These are phyloP conservation scores for Aphidoletes aphidimyza DNA, from an alignment of 2,888 invertebrate species.

Conservation along the genomic window DNA sequence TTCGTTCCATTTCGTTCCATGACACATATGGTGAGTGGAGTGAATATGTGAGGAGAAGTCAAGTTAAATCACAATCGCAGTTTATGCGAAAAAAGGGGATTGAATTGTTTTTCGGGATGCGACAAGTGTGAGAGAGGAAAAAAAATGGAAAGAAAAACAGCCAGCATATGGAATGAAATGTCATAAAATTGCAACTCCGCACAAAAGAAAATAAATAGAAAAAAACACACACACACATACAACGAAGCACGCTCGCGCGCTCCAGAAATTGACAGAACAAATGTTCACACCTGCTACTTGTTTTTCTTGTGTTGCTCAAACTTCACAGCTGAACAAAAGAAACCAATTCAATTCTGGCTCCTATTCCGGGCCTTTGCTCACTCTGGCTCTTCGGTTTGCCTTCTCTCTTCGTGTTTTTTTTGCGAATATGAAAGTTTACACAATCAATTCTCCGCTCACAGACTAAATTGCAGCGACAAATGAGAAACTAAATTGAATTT, in stretches of 20 bases:
- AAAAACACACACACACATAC: too few species aligned
- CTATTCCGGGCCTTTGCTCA: too few species aligned
- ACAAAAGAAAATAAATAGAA: not conserved
- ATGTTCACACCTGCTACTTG: conserved; percentile 40
- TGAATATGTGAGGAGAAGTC: not conserved
- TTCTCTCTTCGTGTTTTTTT: not conserved
- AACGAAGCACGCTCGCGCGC: too few species aligned
- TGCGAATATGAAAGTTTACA: conserved; percentile 31
- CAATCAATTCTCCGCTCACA: not conserved
- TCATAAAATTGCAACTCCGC: conserved; percentile 28
- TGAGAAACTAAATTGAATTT: conserved; percentile 46
- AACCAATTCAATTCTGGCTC: too few species aligned
- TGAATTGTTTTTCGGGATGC: conserved; percentile 31
- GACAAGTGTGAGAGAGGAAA: not conserved
- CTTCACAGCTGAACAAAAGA: conserved; percentile 26
- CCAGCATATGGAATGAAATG: conserved; percentile 48
- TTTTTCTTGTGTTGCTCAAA: conserved; percentile 21
- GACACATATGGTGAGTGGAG: conserved; percentile 9
- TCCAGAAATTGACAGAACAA: conserved; percentile 29
- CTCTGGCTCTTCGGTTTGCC: too few species aligned
- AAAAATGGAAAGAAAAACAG: conserved; percentile 3
- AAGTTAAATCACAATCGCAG: conserved; percentile 35
- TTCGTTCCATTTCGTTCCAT: not conserved
- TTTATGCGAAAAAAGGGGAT: conserved; percentile 43
- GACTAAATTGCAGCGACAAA: conserved; percentile 4